Evolutionary conservation across 1,140 invertebrate species (phyloP).

Genomic region (Diachasmimorpha longicaudata): DNA sequence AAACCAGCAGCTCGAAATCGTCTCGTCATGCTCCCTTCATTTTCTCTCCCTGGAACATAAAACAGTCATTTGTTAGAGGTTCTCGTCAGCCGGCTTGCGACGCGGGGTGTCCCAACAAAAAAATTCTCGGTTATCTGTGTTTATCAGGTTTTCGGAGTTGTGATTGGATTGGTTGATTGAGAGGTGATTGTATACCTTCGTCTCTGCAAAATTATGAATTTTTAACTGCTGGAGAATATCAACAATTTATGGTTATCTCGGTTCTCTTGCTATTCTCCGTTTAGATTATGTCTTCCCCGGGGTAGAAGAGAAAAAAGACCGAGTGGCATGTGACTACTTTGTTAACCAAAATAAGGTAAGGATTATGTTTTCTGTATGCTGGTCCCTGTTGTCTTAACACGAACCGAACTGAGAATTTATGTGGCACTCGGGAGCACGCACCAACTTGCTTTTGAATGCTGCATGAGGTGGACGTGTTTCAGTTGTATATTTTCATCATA

Average conservation of each 20-base stretch:
- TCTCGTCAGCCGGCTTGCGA: slow-evolving; percentile 53
- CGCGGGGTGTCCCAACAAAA: slow-evolving; percentile 53
- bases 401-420: slow-evolving; percentile 52
- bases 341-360: slow-evolving; percentile 52
- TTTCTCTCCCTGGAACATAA: slow-evolving; percentile 59
- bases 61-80: slow-evolving; percentile 62
- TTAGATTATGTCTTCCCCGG: neutral
- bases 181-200: neutral
- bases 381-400: slow-evolving; percentile 45
- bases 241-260: no score
- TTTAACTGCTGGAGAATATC: no score
- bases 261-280: neutral
- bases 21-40: slow-evolving; percentile 64
- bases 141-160: slow-evolving; percentile 18
- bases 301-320: neutral
- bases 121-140: slow-evolving; percentile 11
- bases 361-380: slow-evolving; percentile 50
- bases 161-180: slow-evolving; percentile 8
- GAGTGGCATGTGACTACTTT: slow-evolving; percentile 42
- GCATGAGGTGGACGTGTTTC: neutral
- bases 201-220: slow-evolving; percentile 29
- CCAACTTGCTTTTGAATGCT: slow-evolving; percentile 12
- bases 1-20: slow-evolving; percentile 51
- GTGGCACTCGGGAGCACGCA: slow-evolving; percentile 37
- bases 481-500: neutral